Evolutionary conservation across 2,113 vertebrate genomes (phyloP), one percentile per base, ranked within the genome.

Genomic region (Aythya baeri): DNA sequence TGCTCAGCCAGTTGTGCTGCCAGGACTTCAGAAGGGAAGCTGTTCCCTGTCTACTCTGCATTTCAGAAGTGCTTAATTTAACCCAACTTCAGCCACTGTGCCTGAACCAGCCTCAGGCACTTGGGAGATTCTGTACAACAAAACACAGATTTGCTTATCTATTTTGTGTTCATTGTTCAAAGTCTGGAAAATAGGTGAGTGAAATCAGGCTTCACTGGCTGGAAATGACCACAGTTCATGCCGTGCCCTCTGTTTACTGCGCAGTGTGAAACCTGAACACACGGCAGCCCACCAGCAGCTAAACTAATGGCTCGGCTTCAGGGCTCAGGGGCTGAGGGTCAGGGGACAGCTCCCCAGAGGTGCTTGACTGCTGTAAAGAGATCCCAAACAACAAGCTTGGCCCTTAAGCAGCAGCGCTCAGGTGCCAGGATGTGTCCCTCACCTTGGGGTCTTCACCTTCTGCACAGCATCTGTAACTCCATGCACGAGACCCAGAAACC

Each of bases 401-500:
- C 20, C 46, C 46, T 49, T 49, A 11, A 14, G 15, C n/a, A 55
- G 63, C 7, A 79, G 31, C 7, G 26, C 13, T 29, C 32, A 34
- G 61, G 29, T 31, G 32, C 10, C n/a, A 15, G 7, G 0, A 29
- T 11, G 3, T 74, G 70, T 89, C 29, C 36, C 29, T 66, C 36
- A 74, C 5, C 44, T 32, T 11, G 29, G 10, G 36, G 7, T 14
- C 76, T 61, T 18, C 10, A 7, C 9, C 49, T 87, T 55, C 63
- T 44, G 16, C 3, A 0, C 5, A 9, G 32, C 11, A 21, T 23
- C 70, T 62, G 5, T 41, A 46, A 16, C 14, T 2, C 2, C 2
- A 3, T 0, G 1, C 0, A 13, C 8, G 31, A 49, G 15, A 9
- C 20, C 7, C 5, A 41, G 31, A 34, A 89, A 36, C 1, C 21